These are phyloP conservation scores for Spermophilus dauricus DNA, from an alignment of 2,113 vertebrate species.

Conservation along the genomic window DNA sequence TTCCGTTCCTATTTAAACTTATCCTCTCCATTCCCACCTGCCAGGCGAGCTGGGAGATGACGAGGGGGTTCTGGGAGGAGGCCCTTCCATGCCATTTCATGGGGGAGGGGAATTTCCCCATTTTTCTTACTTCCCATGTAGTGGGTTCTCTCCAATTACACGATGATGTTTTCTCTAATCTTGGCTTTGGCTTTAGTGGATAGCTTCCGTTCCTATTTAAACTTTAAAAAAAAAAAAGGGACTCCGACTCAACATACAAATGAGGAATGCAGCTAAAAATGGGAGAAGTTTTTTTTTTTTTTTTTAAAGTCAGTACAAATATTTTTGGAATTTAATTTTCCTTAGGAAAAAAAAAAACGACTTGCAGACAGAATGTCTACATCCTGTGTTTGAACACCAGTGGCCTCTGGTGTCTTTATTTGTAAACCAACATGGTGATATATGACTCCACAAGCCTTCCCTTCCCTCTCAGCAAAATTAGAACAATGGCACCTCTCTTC, in stretches of 20 bases:
- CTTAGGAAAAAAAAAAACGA: neutral
- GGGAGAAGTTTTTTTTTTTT: conserved; percentile 57
- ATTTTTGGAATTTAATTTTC: conserved; percentile 82
- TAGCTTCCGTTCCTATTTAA: no score
- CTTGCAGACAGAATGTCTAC: conserved; percentile 68
- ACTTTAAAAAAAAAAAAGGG: conserved; percentile 38
- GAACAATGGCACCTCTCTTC: conserved; percentile 2
- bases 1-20: conserved; percentile 58
- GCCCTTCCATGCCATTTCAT: no score
- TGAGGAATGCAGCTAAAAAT: conserved; percentile 73
- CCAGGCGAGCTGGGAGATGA: no score
- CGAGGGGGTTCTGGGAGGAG: no score
- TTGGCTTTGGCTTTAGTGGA: no score
- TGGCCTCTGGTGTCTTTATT: conserved; percentile 68
- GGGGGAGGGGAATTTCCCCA: no score
- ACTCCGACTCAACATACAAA: conserved; percentile 3
- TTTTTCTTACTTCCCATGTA: no score
- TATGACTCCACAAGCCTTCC: neutral
- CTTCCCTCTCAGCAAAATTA: neutral
- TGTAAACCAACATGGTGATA: conserved; percentile 54
- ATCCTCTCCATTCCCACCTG: no score
- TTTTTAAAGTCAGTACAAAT: conserved; percentile 68
- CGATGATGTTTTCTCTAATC: no score
- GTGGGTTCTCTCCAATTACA: no score
- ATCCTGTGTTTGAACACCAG: conserved; percentile 62